Evolutionary conservation across 2,113 vertebrate genomes (phyloP), one percentile per base, ranked within the genome.

Genomic region (Polypterus senegalus): DNA sequence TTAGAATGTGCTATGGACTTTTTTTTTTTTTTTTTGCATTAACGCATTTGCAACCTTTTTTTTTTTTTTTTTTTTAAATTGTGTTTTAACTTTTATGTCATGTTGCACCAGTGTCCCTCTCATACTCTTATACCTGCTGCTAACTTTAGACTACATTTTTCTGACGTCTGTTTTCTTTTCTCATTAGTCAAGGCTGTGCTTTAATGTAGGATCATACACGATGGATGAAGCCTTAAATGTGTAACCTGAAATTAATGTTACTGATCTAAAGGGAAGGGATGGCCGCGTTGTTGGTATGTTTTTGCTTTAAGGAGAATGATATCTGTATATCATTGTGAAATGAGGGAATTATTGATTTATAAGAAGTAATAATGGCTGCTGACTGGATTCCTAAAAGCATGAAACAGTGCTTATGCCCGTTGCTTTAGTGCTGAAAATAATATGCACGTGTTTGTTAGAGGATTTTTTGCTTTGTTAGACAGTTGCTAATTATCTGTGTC

Each of bases 201-300:
- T 89, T 89, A 87, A 83, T 71, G 79, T 89, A 85, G 84, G 82
- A 83, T 81, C 85, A 82, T 81, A 77, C 83, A 83, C 78, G 80
- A 84, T 80, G 81, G 87, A 78, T 80, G 81, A 84, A 87, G 87
- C 89, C 81, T 85, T 87, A 83, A 73, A 81, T 79, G 84, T 85
- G 86, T 83, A 82, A 82, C 76, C 79, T 75, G 76, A 79, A 77
- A 74, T 74, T 79, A 76, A 77, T 77, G 80, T 81, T 80, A 80
- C 75, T 78, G 77, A 80, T 80, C 81, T 79, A 78, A 52, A 82
- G 77, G 76, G 10, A 73, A 79, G 77, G 69, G 71, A 76, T 77
- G 51, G 3, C 3, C 51, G 76, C 47, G 82, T 82, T 79, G 75
- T 87, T 81, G 57, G 75, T 79, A 79, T 85, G 81, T 78, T 82